Conservation (phyloP, 2,888 invertebrate species). For the Brachypalpus laphriformis region DNA sequence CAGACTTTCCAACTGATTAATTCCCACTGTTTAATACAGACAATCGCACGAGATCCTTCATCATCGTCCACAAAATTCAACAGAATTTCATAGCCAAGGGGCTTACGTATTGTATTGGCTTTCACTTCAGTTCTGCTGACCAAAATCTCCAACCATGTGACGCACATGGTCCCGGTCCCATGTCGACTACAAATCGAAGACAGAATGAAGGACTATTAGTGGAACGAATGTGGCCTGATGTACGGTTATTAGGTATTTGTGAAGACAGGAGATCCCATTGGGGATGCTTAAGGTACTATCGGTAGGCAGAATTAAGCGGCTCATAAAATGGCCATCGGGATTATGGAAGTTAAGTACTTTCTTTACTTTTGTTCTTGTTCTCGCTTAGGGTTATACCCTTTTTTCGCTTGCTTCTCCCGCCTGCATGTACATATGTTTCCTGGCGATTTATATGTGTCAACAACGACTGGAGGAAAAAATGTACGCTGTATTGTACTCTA, state of each 20-base stretch:
- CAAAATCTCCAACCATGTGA: neutral
- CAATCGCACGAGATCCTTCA: neutral
- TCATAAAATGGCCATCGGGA: conserved; percentile 53
- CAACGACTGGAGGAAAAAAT: neutral
- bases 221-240: conserved; percentile 6
- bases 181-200: conserved; percentile 13
- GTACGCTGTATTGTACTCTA: neutral
- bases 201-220: conserved; percentile 5
- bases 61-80: neutral
- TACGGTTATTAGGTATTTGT: conserved; percentile 24
- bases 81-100: neutral
- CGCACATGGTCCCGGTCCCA: neutral
- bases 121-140: neutral
- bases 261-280: neutral
- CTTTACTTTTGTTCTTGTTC: neutral
- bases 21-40: conserved; percentile 21
- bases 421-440: neutral
- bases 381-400: conserved; percentile 20
- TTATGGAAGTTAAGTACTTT: conserved; percentile 35
- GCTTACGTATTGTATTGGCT: conserved; percentile 4
- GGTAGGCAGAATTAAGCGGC: conserved; percentile 44
- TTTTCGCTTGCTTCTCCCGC: neutral
- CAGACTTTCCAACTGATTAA: conserved; percentile 33
- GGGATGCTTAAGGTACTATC: conserved; percentile 3
- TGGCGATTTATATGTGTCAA: conserved; percentile 34